Percentiles rank a stretch among this genome's conserved stretches.
phyloP scores from a whole-genome alignment of 2,113 vertebrate genomes.

The Orthonyx spaldingii region DNA sequence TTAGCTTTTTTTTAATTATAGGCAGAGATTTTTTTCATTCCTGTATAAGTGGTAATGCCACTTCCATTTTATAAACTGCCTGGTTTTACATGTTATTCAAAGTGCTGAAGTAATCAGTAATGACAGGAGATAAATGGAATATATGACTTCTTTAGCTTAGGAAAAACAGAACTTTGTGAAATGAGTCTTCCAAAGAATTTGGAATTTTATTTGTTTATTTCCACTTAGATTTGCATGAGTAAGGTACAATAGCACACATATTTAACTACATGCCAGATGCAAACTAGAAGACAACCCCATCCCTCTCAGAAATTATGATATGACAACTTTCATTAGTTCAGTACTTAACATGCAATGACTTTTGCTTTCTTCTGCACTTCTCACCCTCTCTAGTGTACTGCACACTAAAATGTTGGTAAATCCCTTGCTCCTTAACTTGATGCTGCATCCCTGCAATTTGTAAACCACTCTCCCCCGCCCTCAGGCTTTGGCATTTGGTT shows the following conservation, averaged over 20 bases:
- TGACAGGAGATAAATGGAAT: neutral
- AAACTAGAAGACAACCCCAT: neutral
- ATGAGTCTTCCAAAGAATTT: neutral
- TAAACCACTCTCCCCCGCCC: neutral
- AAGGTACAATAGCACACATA: neutral
- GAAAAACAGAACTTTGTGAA: neutral
- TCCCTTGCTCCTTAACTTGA: neutral
- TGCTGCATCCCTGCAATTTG: neutral
- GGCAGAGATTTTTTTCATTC: neutral
- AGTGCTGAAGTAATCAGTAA: neutral
- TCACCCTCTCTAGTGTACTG: neutral
- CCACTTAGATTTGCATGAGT: neutral
- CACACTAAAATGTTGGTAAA: neutral
- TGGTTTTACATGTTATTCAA: conserved; percentile 8
- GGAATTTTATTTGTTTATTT: conserved; percentile 1
- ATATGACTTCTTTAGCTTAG: neutral
- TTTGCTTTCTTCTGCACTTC: neutral
- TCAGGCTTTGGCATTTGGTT: neutral
- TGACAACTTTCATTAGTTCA: neutral
- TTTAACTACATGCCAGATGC: neutral
- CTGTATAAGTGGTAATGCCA: neutral
- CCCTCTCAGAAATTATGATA: neutral
- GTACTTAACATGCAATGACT: neutral
- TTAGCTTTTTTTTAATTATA: neutral
- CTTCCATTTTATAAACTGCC: conserved; percentile 22